Evolutionary conservation across 2,888 invertebrate genomes (phyloP).

Genomic region (Nineta flava): DNA sequence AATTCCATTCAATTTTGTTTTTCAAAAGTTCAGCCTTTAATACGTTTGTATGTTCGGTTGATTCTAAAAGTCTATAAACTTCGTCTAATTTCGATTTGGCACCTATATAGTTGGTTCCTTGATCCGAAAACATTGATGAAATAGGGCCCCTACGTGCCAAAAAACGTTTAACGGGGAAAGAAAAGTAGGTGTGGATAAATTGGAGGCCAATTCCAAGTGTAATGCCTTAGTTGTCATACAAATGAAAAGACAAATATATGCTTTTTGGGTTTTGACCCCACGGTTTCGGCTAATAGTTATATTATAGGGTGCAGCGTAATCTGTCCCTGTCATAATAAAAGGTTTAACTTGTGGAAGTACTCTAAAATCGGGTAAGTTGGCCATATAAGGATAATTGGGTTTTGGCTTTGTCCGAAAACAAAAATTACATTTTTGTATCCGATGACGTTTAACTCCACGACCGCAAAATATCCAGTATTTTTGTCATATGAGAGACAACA

Average conservation of each 20-base stretch:
- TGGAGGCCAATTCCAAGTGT: constrained; percentile 14
- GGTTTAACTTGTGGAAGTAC: background rate
- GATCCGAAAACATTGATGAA: constrained; percentile 14
- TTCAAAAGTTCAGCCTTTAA: constrained; percentile 4
- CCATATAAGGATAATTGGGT: background rate
- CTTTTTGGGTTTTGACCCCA: constrained; percentile 11
- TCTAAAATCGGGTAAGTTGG: background rate
- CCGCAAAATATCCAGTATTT: constrained; percentile 14
- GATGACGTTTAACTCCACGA: too few relatives aligned
- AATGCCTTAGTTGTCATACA: constrained; percentile 15
- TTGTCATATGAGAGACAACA: constrained; percentile 11
- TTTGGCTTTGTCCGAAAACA: background rate
- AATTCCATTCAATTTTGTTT: constrained; percentile 9
- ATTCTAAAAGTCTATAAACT: background rate
- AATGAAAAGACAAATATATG: constrained; percentile 14
- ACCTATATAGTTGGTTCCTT: constrained; percentile 17
- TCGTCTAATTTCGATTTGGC: constrained; percentile 10
- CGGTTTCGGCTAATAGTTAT: background rate
- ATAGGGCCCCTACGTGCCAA: constrained; percentile 14
- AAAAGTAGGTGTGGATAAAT: constrained; percentile 12
- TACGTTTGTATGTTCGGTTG: background rate
- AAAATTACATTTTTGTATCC: too few relatives aligned
- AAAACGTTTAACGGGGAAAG: constrained; percentile 14
- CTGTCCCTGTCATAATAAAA: background rate
- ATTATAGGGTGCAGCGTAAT: background rate